phyloP scores from a whole-genome alignment of 2,113 vertebrate species.

The Macquaria ambigua region DNA sequence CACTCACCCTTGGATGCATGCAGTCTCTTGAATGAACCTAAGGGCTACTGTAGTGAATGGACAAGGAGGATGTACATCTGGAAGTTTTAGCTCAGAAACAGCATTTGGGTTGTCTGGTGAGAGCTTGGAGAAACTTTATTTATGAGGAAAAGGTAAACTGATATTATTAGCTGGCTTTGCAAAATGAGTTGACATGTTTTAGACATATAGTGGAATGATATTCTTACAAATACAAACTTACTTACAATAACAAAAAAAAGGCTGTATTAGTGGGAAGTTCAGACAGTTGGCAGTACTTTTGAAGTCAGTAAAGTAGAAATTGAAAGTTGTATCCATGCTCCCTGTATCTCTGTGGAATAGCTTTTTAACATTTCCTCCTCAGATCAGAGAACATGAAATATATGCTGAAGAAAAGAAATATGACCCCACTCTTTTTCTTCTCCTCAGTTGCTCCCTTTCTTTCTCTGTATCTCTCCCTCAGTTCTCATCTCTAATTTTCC shows the following conservation, averaged over 20 bases:
- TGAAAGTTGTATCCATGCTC: constrained; percentile 31
- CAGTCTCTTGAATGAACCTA: background rate
- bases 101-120: constrained; percentile 42
- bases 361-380: constrained; percentile 81
- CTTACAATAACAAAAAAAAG: background rate
- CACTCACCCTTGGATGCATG: background rate
- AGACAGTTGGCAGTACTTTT: constrained; percentile 32
- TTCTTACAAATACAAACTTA: background rate
- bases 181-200: background rate
- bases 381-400: constrained; percentile 68
- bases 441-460: constrained; percentile 39
- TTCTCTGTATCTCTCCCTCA: constrained; percentile 38
- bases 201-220: background rate
- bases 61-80: background rate
- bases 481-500: constrained; percentile 60
- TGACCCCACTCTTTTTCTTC: constrained; percentile 37
- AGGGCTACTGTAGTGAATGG: background rate
- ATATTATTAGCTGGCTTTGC: background rate
- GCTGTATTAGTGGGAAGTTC: constrained; percentile 24
- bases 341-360: constrained; percentile 84
- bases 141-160: background rate
- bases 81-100: background rate
- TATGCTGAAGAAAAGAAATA: constrained; percentile 49
- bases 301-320: constrained; percentile 45
- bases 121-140: constrained; percentile 5